These are phyloP conservation scores for Palythoa caribaeorum DNA, from an alignment of 92 coral and sea anemone species.

Conservation along the genomic window DNA sequence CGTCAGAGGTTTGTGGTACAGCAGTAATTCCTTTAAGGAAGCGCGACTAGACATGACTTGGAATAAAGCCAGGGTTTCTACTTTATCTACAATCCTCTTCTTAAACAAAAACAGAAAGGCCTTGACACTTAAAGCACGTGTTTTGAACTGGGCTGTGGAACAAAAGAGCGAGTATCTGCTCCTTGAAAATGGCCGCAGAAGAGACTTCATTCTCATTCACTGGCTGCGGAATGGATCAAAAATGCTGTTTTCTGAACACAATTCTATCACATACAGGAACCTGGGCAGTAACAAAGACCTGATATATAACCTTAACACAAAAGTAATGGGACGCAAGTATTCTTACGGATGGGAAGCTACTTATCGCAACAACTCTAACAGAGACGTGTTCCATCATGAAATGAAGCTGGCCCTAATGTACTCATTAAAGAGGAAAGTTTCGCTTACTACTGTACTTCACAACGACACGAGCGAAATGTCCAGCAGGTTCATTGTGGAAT, in stretches of 20 bases:
- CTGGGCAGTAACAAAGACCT: constrained; percentile 47
- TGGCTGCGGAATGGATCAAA: constrained; percentile 77
- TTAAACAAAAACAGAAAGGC: constrained; percentile 56
- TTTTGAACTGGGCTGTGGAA: constrained; percentile 70
- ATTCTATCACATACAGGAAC: constrained; percentile 58
- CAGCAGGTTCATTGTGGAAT: constrained; percentile 69
- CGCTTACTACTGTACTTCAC: constrained; percentile 64
- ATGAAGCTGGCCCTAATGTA: constrained; percentile 75
- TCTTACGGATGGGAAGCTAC: constrained; percentile 83
- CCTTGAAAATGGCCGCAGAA: constrained; percentile 49
- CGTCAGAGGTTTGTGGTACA: constrained; percentile 66
- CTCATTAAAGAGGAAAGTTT: constrained; percentile 76
- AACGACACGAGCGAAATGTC: constrained; percentile 66
- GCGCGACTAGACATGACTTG: constrained; percentile 69
- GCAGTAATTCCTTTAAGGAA: constrained; percentile 63
- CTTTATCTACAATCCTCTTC: constrained; percentile 59
- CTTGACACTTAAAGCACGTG: constrained; percentile 64
- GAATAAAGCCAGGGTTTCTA: constrained; percentile 69
- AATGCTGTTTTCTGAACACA: constrained; percentile 62
- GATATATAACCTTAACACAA: constrained; percentile 53
- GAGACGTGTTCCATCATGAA: constrained; percentile 65
- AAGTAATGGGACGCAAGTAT: constrained; percentile 67
- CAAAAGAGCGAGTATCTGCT: constrained; percentile 54
- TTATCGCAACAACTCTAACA: constrained; percentile 71
- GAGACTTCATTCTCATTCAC: constrained; percentile 55